Evolutionary conservation across 2,797 vertebrate species (phyloP).

Genomic region (Hirundo rustica): DNA sequence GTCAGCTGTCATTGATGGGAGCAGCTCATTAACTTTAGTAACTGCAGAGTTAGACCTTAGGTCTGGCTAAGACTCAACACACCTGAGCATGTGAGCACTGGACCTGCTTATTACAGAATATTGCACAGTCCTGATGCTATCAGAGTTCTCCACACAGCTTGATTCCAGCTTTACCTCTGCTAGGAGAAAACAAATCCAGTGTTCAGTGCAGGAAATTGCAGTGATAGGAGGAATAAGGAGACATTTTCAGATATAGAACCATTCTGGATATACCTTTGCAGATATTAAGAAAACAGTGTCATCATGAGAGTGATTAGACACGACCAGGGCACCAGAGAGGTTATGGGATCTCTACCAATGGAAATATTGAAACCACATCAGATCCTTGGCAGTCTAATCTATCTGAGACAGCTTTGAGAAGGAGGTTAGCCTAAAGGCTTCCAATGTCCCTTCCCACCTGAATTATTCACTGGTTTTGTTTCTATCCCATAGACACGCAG

Average conservation of each 20-base stretch:
- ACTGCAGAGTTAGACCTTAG: neutral
- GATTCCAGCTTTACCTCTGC: neutral
- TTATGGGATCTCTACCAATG: neutral
- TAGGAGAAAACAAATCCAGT: neutral
- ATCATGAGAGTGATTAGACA: neutral
- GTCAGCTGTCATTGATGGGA: neutral
- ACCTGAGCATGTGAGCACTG: neutral
- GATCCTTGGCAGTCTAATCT: neutral
- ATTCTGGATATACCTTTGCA: neutral
- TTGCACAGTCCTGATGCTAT: neutral
- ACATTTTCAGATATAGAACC: neutral
- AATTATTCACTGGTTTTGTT: neutral
- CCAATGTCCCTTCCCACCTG: neutral
- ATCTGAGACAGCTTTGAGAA: neutral
- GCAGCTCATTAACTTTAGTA: neutral
- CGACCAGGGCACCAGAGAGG: neutral
- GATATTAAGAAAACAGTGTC: neutral
- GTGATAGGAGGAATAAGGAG: neutral
- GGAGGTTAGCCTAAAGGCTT: neutral
- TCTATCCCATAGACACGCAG: neutral
- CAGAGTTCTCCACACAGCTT: neutral
- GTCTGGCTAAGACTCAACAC: neutral
- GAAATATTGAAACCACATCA: neutral
- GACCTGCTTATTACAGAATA: neutral
- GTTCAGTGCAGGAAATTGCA: neutral